Conservation (phyloP, 1,140 invertebrate genomes). For the Drosophila ficusphila region DNA sequence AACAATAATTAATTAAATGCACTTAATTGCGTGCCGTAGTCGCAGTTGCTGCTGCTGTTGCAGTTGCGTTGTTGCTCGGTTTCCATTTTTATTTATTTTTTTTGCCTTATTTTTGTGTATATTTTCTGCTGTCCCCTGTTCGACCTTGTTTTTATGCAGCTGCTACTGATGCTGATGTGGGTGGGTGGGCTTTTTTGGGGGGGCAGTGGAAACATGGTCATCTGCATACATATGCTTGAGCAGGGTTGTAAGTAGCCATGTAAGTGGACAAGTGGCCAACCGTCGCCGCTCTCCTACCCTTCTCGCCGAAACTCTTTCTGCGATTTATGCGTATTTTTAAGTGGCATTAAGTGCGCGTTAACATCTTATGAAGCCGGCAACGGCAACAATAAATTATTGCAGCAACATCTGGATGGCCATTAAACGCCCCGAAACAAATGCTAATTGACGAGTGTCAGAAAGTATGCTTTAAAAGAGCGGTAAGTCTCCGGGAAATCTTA, state of each 20-base stretch:
- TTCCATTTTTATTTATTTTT: constrained; percentile 5
- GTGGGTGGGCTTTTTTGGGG: neutral
- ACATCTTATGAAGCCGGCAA: constrained; percentile 73
- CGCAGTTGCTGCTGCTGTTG: constrained; percentile 31
- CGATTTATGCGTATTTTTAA: constrained; percentile 82
- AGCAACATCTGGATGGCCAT: constrained; percentile 40
- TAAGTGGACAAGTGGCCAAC: constrained; percentile 69
- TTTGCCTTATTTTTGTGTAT: constrained; percentile 19
- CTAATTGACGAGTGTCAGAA: constrained; percentile 64
- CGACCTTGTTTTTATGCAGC: constrained; percentile 46
- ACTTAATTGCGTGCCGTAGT: constrained; percentile 80
- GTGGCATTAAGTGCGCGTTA: constrained; percentile 82
- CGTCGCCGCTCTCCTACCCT: neutral
- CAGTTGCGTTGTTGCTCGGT: neutral
- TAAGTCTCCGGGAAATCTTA: constrained; percentile 39
- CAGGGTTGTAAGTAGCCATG: constrained; percentile 75
- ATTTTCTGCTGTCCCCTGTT: constrained; percentile 32
- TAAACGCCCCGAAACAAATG: constrained; percentile 61
- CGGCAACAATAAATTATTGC: constrained; percentile 69
- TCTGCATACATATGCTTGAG: constrained; percentile 80
- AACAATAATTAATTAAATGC: constrained; percentile 83
- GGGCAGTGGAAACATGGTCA: constrained; percentile 56
- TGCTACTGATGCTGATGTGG: constrained; percentile 41
- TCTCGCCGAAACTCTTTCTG: constrained; percentile 14
- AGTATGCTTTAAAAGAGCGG: constrained; percentile 52